Evolutionary conservation across 2,888 invertebrate genomes (phyloP), one percentile per base, ranked within the genome.

Genomic region (Thera britannica): DNA sequence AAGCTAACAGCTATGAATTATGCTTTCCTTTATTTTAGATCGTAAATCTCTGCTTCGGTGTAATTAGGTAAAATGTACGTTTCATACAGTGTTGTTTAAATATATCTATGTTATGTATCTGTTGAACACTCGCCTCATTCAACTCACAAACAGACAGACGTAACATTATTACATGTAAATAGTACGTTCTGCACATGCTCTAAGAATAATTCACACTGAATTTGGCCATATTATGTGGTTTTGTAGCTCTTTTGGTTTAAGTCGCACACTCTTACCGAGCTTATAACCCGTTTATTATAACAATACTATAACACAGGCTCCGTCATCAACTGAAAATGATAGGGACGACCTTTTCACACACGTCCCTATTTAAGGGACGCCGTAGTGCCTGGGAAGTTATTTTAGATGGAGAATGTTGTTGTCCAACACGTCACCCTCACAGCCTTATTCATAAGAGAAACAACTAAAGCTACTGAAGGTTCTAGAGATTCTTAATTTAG

Each of bases 11-110:
- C 59, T 58, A 54, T 68, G 64, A 68, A 64, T 58, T 51, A 65
- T 35, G 34, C 56, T 56, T 65, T 65, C 69, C 62, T 65, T 55
- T 65, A 58, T 65, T 61, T 58, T 55, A 11, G 55, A 55, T 55
- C 58, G 62, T 62, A 68, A 68, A 68, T 65, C 62, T 55, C 36
- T 23, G 48, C 49, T 60, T 57, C 49, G 6, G 34, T 38, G 58
- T 56, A 64, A 61, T 65, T 59, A 65, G 55, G 54, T 62, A 59
- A 52, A 56, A 56, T 58, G 62, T 65, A 62, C 49, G 51, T 35
- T 63, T 48, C 23, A 11, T 59, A 59, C 56, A 58, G 36, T 58
- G 59, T 57, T 44, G 35, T 35, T 41, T n/a, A 34, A 2, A 46
- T 7, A 9, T 46, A 46, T 46, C 9, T 46, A 7, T 46, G 3